These are phyloP conservation scores for Tetramorium parvispinum DNA, from an alignment of 1,140 invertebrate species.

Conservation along the genomic window DNA sequence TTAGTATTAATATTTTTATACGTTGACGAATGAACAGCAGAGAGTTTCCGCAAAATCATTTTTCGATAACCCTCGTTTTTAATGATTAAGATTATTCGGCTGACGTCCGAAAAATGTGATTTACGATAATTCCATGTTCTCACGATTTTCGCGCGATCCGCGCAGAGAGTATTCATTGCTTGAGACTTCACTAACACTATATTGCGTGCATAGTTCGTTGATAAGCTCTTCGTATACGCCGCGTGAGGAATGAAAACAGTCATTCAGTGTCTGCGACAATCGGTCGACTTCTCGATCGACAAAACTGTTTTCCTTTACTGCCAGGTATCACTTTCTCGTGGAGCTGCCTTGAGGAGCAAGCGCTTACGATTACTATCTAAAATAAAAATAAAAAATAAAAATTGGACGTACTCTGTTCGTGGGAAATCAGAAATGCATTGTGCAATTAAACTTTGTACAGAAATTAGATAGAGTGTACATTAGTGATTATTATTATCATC, in stretches of 20 bases:
- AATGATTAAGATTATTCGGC: conserved; percentile 48
- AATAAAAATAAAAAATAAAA: not conserved
- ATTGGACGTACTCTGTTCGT: conserved; percentile 56
- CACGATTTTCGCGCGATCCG: conserved; percentile 33
- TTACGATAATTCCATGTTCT: conserved; percentile 53
- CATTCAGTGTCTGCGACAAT: conserved; percentile 65
- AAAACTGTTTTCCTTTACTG: conserved; percentile 72
- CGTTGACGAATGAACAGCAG: conserved; percentile 59
- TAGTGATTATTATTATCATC: conserved; percentile 68
- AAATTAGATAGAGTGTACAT: conserved; percentile 67
- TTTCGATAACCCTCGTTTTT: conserved; percentile 42
- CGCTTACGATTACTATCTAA: conserved; percentile 63
- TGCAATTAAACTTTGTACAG: conserved; percentile 75
- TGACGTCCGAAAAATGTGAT: conserved; percentile 49
- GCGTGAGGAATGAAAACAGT: conserved; percentile 43
- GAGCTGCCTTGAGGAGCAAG: conserved; percentile 72
- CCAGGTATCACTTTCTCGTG: conserved; percentile 73
- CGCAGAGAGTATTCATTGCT: conserved; percentile 20
- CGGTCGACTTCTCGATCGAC: conserved; percentile 63
- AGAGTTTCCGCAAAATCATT: conserved; percentile 40
- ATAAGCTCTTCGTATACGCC: conserved; percentile 49
- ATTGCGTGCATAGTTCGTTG: conserved; percentile 59
- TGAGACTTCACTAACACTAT: conserved; percentile 43
- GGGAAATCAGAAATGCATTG: conserved; percentile 57
- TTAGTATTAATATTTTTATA: conserved; percentile 69